Base-by-base conservation (phyloP, 1,140 invertebrate species). In the Micrasema minimum region DNA sequence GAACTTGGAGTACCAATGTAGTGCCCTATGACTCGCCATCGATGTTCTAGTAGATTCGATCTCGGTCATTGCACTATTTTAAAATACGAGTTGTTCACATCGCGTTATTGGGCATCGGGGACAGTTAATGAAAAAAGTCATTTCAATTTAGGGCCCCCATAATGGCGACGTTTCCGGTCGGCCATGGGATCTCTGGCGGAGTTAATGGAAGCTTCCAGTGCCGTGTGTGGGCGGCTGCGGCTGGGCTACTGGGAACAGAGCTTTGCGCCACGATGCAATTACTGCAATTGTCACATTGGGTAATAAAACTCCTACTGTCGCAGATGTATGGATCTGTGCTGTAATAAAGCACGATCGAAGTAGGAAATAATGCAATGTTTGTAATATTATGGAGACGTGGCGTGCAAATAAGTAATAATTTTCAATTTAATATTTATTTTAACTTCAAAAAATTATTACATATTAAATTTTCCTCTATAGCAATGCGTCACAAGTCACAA, bases 81-180 rank as follows among this genome's bases (percentile, higher is more conserved):
- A 22, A 43, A 18, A 41, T 41, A 23, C 18, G 55, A 14, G 35
- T 12, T 14, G 65, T 62, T 67, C 70, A n/a, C 38, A 66, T 67
- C 71, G 20, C 41, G 4, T 38, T 46, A 46, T 64, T 64, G 59
- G 38, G 38, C 46, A 64, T 46, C 59, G 22, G 66, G 65, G 57
- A 23, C 46, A 64, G 71, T 73, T 66, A 73, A 73, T 73, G 66
- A 51, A 73, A 73, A 69, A 68, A 67, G 61, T 73, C 67, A 73
- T 73, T 73, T 66, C 72, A 73, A 73, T 73, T 73, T 69, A 73
- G 51, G 35, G 50, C 66, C 72, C 59, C 59, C 59, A 64, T 69
- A 61, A 73, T 69, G 64, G 64, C 46, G 64, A 0, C 5, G 46
- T 41, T 45, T 69, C 46, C 45, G 53, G 57, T 45, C 23, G 23